These are phyloP conservation scores for Adelphocoris suturalis DNA, from an alignment of 2,888 invertebrate species.

Conservation along the genomic window DNA sequence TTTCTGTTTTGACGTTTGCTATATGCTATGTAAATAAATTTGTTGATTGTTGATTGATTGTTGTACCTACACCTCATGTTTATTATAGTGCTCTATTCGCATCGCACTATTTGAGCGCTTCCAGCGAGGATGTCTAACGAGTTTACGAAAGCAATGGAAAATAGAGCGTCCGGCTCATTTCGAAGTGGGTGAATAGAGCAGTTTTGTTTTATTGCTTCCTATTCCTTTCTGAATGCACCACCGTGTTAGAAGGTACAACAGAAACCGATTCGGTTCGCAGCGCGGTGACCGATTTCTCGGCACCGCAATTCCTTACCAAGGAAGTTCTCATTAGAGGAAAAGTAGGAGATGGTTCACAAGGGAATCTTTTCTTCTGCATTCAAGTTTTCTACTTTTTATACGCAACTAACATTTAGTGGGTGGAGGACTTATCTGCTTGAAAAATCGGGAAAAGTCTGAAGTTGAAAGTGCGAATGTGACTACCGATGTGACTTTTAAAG, in stretches of 20 bases:
- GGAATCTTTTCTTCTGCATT: background rate
- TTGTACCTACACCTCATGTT: no score
- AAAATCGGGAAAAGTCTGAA: no score
- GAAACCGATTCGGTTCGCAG: constrained; percentile 9
- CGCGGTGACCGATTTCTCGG: constrained; percentile 6
- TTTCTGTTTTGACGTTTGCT: no score
- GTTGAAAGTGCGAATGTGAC: no score
- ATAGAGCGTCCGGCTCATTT: background rate
- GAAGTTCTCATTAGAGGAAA: constrained; percentile 19
- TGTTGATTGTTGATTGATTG: no score
- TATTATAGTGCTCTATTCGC: background rate
- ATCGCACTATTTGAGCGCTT: background rate
- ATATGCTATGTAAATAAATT: no score
- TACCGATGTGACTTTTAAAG: no score
- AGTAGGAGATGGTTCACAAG: background rate
- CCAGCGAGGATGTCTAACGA: background rate
- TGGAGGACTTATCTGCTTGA: no score
- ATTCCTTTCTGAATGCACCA: background rate
- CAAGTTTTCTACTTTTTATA: no score
- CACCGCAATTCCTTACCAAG: background rate
- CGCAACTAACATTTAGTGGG: no score
- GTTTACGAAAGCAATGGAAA: background rate
- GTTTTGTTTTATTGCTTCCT: constrained; percentile 3
- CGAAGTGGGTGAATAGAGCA: background rate
- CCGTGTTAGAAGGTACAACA: background rate